Conservation (phyloP, 2,797 vertebrate genomes). For the Zonotrichia albicollis region DNA sequence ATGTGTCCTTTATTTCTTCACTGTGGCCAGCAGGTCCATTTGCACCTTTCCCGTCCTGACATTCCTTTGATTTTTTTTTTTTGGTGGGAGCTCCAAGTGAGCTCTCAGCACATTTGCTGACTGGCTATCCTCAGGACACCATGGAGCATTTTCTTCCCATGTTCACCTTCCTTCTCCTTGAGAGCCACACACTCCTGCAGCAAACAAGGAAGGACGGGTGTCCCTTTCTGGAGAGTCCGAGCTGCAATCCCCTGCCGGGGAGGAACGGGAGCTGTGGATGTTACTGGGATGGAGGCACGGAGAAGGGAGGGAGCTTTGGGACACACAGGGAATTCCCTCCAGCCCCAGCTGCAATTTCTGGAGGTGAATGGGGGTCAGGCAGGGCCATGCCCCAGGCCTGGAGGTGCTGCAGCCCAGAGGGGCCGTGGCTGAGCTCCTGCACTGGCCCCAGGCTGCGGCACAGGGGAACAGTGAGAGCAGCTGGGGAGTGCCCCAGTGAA, state of each 20-base stretch:
- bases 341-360: not conserved
- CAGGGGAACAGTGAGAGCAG: not conserved
- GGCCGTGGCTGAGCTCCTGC: not conserved
- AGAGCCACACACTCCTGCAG: not conserved
- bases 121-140: not conserved
- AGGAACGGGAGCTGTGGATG: accelerated
- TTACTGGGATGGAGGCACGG: accelerated
- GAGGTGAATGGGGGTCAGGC: not conserved
- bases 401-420: accelerated
- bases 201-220: not conserved
- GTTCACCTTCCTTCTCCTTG: not conserved
- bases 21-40: not conserved
- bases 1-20: not conserved
- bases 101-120: not conserved
- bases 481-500: accelerated
- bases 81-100: not conserved
- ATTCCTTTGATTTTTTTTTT: not conserved
- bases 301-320: not conserved
- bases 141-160: accelerated
- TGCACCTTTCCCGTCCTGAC: not conserved
- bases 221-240: accelerated
- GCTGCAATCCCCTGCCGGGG: not conserved
- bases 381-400: accelerated
- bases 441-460: accelerated
- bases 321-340: not conserved